phyloP scores from a whole-genome alignment of 2,113 vertebrate species.

The Lota lota region DNA sequence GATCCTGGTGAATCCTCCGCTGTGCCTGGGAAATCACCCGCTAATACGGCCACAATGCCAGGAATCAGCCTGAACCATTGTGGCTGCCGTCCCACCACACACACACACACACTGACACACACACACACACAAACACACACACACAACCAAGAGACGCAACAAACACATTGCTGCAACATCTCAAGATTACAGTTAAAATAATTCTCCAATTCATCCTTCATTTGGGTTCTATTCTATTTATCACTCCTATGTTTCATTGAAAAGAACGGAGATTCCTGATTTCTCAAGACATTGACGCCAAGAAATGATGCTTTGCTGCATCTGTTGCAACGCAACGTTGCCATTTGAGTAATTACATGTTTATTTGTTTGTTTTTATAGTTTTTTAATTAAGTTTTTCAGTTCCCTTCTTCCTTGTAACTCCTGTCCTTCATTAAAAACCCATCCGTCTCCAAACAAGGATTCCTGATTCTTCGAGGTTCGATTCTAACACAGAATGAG shows the following conservation, averaged over 20 bases:
- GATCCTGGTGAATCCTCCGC: constrained; percentile 58
- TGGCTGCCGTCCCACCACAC: no score
- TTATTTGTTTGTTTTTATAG: no score
- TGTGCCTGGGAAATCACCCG: constrained; percentile 45
- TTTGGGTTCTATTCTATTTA: constrained; percentile 29
- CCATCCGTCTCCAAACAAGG: no score
- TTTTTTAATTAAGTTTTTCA: no score
- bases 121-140: background rate
- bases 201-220: constrained; percentile 35
- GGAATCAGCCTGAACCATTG: constrained; percentile 54
- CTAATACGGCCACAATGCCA: constrained; percentile 60
- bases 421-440: no score
- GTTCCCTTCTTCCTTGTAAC: no score
- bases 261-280: constrained; percentile 56
- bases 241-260: constrained; percentile 40
- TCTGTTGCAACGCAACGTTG: no score
- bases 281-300: constrained; percentile 49
- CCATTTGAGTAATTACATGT: no score
- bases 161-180: constrained; percentile 47
- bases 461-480: no score
- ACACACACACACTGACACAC: no score
- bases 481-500: no score
- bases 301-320: no score
- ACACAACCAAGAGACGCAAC: constrained; percentile 39
- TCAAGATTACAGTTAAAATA: constrained; percentile 61